Percentiles rank a stretch among this genome's conserved stretches.
phyloP scores from a whole-genome alignment of 2,888 invertebrate species.

The Pandemis cinnamomeana region DNA sequence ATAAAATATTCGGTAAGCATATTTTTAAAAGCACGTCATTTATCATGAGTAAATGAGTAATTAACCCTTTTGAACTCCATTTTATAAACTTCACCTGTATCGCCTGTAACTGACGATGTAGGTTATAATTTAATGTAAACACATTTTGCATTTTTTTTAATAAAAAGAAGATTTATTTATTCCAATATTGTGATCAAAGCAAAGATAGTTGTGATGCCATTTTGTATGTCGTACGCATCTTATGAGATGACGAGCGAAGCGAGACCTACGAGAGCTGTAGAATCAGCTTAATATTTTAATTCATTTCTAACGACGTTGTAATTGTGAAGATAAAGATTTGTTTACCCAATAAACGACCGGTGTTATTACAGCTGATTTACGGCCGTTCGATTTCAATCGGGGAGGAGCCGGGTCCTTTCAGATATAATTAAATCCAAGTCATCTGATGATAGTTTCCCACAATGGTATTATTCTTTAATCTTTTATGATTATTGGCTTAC shows the following conservation, averaged over 20 bases:
- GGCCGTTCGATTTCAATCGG: constrained; percentile 65
- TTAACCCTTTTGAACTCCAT: too few relatives aligned
- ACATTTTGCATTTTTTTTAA: too few relatives aligned
- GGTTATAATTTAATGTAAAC: too few relatives aligned
- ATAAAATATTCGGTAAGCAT: too few relatives aligned
- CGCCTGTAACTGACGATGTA: too few relatives aligned
- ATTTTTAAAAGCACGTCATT: too few relatives aligned
- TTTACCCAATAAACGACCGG: constrained; percentile 70
- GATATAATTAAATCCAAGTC: constrained; percentile 78
- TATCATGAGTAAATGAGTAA: too few relatives aligned
- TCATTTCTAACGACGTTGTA: constrained; percentile 77
- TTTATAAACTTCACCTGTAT: background rate
- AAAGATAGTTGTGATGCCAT: background rate
- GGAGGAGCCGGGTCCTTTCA: constrained; percentile 67
- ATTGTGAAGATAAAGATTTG: constrained; percentile 80
- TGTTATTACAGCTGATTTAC: constrained; percentile 78
- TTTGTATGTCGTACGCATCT: background rate
- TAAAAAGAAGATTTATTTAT: too few relatives aligned
- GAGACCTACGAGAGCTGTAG: background rate
- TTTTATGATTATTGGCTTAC: constrained; percentile 39
- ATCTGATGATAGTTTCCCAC: constrained; percentile 66
- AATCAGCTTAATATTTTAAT: constrained; percentile 52
- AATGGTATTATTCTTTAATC: constrained; percentile 56
- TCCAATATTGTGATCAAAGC: too few relatives aligned
- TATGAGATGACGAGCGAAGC: too few relatives aligned